Evolutionary conservation across 2,113 vertebrate genomes (phyloP).

Genomic region (Hypocryptadius cinnamomeus): DNA sequence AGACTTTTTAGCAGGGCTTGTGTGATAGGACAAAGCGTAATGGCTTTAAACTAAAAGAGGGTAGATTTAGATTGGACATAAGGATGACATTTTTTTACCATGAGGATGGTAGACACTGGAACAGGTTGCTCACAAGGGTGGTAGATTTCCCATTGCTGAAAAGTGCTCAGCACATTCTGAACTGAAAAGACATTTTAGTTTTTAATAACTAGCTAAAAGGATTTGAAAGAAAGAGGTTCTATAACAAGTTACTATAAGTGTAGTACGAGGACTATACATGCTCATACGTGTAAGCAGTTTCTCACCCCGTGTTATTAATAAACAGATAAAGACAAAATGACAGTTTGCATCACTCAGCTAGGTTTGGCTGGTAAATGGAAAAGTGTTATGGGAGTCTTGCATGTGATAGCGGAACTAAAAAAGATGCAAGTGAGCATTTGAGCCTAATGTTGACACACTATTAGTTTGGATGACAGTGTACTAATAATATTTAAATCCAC

Average conservation of each 20-base stretch:
- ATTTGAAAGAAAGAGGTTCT: neutral
- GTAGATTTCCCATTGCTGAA: neutral
- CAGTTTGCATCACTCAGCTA: neutral
- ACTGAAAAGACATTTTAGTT: neutral
- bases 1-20: neutral
- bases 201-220: neutral
- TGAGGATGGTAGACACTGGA: neutral
- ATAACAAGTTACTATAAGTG: accelerated
- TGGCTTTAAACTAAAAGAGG: neutral
- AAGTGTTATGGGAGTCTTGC: neutral
- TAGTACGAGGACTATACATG: neutral
- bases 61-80: neutral
- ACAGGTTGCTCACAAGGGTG: neutral
- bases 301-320: neutral
- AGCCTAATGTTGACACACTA: neutral
- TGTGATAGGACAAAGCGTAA: neutral
- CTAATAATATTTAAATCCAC: neutral
- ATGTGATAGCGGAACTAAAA: neutral
- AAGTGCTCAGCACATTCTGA: neutral
- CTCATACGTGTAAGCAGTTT: neutral
- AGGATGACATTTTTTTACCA: neutral
- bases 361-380: neutral
- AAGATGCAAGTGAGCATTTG: neutral
- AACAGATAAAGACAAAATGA: neutral
- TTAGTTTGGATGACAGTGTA: neutral